Evolutionary conservation across 1,140 invertebrate genomes (phyloP), one percentile per base, ranked within the genome.

Genomic region (Nautilus pompilius): DNA sequence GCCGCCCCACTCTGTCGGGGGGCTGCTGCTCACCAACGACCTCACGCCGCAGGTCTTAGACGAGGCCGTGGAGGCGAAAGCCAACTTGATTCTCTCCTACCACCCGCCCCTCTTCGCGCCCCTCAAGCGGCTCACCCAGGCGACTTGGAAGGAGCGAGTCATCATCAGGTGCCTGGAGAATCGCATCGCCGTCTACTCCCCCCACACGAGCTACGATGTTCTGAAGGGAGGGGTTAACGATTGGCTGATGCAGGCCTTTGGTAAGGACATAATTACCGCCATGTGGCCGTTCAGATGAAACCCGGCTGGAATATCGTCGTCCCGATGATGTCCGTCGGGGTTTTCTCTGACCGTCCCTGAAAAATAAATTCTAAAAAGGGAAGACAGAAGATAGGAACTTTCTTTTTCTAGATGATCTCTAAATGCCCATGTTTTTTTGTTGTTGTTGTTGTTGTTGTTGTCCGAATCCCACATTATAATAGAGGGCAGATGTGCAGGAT

Each of bases 61-160:
- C 24, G 95, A 99, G 87, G 93, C 93, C 5, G 70, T 92, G 24
- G 71, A 85, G 2, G 66, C 69, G 48, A 76, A 86, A 28, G 84
- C 87, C 15, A 87, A 95, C 80, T 78, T 98, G 74, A 94, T 99
- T 65, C 85, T 98, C 36, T 91, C 93, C 0, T 99, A 99, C 82
- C 96, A 99, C 87, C 96, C 96, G 15, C 93, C 94, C 20, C 92
- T 99, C 74, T 98, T 98, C 82, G 82, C 83, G 22, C 87, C 91
- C 5, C 67, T 98, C 24, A 97, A 95, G 77, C 85, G 87, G 51
- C 82, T 98, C 34, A 89, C 88, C 17, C 85, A 79, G 36, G 71
- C 71, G 10, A 82, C 82, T 29, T 91, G 91, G 93, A 89, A 93
- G 87, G 90, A 95, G 76, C 86, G 89, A 33, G 87, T 96, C 24